Conservation (phyloP, 1,140 invertebrate genomes). For the Drosophila azteca region DNA sequence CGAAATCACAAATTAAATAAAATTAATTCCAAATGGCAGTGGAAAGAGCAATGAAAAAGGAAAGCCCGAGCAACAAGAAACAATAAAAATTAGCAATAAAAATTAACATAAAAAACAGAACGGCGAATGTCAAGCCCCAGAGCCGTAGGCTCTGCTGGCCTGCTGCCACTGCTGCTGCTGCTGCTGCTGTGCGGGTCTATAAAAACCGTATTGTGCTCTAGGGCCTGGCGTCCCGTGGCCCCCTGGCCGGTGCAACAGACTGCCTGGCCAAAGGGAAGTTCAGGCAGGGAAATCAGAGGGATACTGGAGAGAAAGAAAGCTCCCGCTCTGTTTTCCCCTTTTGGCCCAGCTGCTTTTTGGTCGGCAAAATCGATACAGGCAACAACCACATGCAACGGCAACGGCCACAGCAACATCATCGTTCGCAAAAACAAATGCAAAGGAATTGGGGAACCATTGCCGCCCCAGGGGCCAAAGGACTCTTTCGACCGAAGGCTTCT, state of each 20-base stretch:
- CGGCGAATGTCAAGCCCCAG: conserved; percentile 20
- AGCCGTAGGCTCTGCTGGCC: not conserved
- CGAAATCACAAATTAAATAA: conserved; percentile 61
- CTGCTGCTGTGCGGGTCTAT: conserved; percentile 26
- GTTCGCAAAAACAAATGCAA: too few species aligned
- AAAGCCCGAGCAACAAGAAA: conserved; percentile 23
- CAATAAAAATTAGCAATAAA: conserved; percentile 55
- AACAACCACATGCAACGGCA: conserved; percentile 16
- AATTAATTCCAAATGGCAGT: conserved; percentile 73
- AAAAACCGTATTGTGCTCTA: conserved; percentile 21
- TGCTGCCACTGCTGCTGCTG: not conserved
- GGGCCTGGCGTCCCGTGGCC: not conserved
- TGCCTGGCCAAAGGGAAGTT: conserved; percentile 27
- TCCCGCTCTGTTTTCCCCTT: not conserved
- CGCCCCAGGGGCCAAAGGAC: too few species aligned
- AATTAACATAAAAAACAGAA: conserved; percentile 53
- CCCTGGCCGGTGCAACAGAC: conserved; percentile 27
- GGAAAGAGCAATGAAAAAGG: not conserved
- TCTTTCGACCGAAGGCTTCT: not conserved
- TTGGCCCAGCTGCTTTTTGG: conserved; percentile 21
- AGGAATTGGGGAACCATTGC: too few species aligned
- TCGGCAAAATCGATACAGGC: conserved; percentile 41
- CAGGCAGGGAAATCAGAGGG: not conserved
- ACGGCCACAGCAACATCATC: conserved; percentile 7
- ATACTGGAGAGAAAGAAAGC: too few species aligned